These are phyloP conservation scores for Pogoniulus pusillus DNA, from an alignment of 2,797 vertebrate genomes.

Conservation along the genomic window DNA sequence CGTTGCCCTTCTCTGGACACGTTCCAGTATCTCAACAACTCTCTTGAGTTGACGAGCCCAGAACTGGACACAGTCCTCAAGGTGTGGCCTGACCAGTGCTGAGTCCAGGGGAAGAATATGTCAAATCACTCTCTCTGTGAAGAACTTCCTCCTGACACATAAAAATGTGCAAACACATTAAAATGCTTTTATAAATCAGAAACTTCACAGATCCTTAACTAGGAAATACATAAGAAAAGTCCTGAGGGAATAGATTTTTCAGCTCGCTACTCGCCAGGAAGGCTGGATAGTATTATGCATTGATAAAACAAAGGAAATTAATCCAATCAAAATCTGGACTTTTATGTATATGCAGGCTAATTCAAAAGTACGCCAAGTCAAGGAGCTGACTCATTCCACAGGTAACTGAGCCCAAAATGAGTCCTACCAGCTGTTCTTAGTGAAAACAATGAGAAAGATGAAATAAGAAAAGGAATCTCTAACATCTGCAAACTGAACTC, in stretches of 20 bases:
- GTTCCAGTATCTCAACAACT: too few relatives aligned
- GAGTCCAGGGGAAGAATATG: too few relatives aligned
- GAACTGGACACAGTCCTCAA: too few relatives aligned
- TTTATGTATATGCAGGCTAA: not conserved
- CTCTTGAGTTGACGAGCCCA: too few relatives aligned
- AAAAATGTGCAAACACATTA: not conserved
- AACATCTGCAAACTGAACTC: conserved; percentile 56
- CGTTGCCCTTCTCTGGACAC: too few relatives aligned
- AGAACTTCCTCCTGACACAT: too few relatives aligned
- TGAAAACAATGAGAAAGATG: conserved; percentile 51
- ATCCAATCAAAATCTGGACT: not conserved
- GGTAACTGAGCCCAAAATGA: conserved; percentile 47
- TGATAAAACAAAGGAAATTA: conserved; percentile 38
- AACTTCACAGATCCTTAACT: not conserved
- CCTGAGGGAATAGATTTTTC: conserved; percentile 15
- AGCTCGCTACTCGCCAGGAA: conserved; percentile 7
- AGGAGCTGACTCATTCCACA: conserved; percentile 46
- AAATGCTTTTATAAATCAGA: not conserved
- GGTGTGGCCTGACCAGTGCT: too few relatives aligned
- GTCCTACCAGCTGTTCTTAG: conserved; percentile 37
- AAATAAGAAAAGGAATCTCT: conserved; percentile 49
- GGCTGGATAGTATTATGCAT: conserved; percentile 12
- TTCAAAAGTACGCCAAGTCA: conserved; percentile 31
- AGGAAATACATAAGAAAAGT: not conserved
- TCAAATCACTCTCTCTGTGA: too few relatives aligned